A percentile compares a stretch with the other conserved stretches of the same genome.
Evolutionary conservation across 2,888 invertebrate species (phyloP).

Genomic region (Endotricha flammealis): DNA sequence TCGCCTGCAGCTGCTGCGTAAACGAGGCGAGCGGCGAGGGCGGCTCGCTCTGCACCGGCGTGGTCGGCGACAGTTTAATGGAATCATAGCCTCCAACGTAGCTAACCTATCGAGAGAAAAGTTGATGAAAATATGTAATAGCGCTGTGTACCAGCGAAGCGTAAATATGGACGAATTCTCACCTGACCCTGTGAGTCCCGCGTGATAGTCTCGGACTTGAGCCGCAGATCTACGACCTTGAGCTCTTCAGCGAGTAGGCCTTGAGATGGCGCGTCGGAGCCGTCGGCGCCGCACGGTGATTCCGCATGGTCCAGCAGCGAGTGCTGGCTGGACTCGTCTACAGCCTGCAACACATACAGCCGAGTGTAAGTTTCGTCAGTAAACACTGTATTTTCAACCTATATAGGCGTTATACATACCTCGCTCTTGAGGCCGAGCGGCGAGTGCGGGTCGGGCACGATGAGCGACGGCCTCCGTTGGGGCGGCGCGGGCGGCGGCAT

Average conservation of each 20-base stretch:
- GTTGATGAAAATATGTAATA: not conserved
- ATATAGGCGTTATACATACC: constrained; percentile 29
- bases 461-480: constrained; percentile 80
- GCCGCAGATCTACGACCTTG: constrained; percentile 82
- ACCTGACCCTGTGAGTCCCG: constrained; percentile 49
- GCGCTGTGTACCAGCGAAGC: too few relatives aligned
- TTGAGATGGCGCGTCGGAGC: constrained; percentile 32
- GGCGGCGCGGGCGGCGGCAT: constrained; percentile 80
- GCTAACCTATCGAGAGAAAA: constrained; percentile 32
- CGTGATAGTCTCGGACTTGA: constrained; percentile 79
- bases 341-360: constrained; percentile 57
- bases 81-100: constrained; percentile 63
- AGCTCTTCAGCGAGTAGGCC: constrained; percentile 51
- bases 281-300: constrained; percentile 44
- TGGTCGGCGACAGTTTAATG: constrained; percentile 76
- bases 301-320: constrained; percentile 66
- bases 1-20: constrained; percentile 67
- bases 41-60: constrained; percentile 45
- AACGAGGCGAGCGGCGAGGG: constrained; percentile 61
- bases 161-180: constrained; percentile 6
- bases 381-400: too few relatives aligned
- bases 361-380: not conserved
- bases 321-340: constrained; percentile 85
- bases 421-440: constrained; percentile 80
- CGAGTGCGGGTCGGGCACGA: constrained; percentile 76